Evolutionary conservation across 2,113 vertebrate genomes (phyloP).

Genomic region (Mus pahari): DNA sequence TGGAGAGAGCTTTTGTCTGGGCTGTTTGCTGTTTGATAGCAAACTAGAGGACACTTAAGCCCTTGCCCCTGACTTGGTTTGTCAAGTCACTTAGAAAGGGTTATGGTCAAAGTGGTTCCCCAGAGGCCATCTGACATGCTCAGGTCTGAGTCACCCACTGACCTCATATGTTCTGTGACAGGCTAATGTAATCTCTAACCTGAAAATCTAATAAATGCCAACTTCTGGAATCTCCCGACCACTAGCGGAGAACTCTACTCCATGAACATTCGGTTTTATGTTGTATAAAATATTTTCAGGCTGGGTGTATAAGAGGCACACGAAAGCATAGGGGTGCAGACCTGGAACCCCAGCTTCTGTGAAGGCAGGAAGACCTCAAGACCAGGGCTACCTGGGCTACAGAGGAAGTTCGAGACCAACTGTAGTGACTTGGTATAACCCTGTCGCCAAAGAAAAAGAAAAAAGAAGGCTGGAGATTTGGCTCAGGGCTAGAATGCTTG

Average conservation of each 20-base stretch:
- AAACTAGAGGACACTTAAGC: background rate
- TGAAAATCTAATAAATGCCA: background rate
- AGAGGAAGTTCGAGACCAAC: background rate
- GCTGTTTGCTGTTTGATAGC: background rate
- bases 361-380: background rate
- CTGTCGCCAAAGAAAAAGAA: background rate
- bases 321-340: background rate
- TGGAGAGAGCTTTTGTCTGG: background rate
- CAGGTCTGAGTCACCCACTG: background rate
- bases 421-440: background rate
- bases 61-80: background rate
- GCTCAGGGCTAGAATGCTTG: background rate
- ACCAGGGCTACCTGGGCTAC: background rate
- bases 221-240: background rate
- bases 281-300: background rate
- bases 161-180: background rate
- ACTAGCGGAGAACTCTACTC: background rate
- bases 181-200: background rate
- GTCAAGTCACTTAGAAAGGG: background rate
- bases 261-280: background rate
- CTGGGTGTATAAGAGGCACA: background rate
- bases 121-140: background rate
- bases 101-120: background rate
- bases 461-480: background rate
- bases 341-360: background rate